Base-by-base conservation (phyloP, 2,113 vertebrate species). In the Eubucco bourcierii region DNA sequence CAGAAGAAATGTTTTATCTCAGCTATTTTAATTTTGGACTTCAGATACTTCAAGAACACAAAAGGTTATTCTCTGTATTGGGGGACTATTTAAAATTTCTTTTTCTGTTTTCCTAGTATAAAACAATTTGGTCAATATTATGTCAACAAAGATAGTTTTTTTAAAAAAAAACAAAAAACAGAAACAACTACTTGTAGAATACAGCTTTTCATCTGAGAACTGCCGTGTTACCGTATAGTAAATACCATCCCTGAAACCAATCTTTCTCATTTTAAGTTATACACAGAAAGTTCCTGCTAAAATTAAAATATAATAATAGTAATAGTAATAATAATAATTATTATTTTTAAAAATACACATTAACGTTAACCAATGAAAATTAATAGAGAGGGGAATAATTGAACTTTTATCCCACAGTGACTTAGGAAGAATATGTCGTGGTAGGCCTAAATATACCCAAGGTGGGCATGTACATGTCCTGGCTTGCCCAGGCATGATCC, bases 1-100 rank as follows among this genome's bases (percentile, higher is more conserved):
- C 81, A 93, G 67, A 65, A 90, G 27, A 83, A 67, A 82, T 63
- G 15, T 82, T 95, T 91, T 68, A 55, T 70, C n/a, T 78, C 53
- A 64, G 11, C 34, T 80, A 44, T 84, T 82, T 94, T 73, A 33
- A 83, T 46, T 84, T 63, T 84, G 63, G 93, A 72, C 37, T 81
- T 87, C 34, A 53, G 23, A 73, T 65, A 66, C 16, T 9, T 73
- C n/a, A 74, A 71, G 52, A 82, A 56, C 27, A 65, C 29, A 25
- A 61, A 90, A 91, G 16, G 47, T 73, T 82, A 82, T 76, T 72
- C 34, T 12, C 9, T 90, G 15, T 18, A 56, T 0, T 29, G 13
- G 19, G 37, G 72, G 63, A 64, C 13, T 61, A 10, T 65, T 92
- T 80, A 46, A 78, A 33, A 72, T 88, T 74, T 87, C 31, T 93